Evolutionary conservation across 2,113 vertebrate genomes (phyloP), one percentile per base, ranked within the genome.

Genomic region (Lampris incognitus): DNA sequence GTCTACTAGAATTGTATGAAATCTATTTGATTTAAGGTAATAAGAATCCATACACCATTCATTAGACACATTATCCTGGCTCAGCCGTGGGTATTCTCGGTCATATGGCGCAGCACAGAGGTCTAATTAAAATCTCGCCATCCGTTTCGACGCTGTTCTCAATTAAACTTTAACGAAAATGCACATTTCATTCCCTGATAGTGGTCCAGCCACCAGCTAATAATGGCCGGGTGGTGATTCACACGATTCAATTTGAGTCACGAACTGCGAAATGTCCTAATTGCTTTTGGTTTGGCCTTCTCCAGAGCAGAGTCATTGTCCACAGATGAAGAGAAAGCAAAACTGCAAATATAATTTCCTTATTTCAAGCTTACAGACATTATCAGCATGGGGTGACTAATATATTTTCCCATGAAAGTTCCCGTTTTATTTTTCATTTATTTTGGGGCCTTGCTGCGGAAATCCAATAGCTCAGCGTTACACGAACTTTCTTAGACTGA

Each of bases 181-280:
- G 69, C 60, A 80, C 70, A 67, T 83, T 52, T 66, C 7, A 63
- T 51, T 36, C 41, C 77, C 69, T 72, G 48, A 72, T 52, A 46
- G 46, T 0, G 10, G 48, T 50, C 56, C 72, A 71, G 78, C 70
- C 83, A 67, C 61, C 64, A 39, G 65, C 78, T 85, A 86, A 87
- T 89, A 90, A 91, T 74, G 74, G 72, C 66, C 77, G 66, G 74
- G 54, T 82, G 83, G 83, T 74, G 82, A 90, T 91, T 90, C 85
- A 82, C 83, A 65, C 71, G 76, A 84, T 88, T 83, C 76, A 81
- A 82, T 89, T 87, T 72, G 66, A 77, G 77, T 88, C 76, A 87
- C 70, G 74, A 90, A 88, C 66, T 62, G 83, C 79, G 44, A 82
- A 79, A 63, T 74, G 76, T 80, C 83, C 86, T 88, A 87, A 87